phyloP scores from a whole-genome alignment of 2,888 invertebrate genomes.

The Abrostola triplasia region DNA sequence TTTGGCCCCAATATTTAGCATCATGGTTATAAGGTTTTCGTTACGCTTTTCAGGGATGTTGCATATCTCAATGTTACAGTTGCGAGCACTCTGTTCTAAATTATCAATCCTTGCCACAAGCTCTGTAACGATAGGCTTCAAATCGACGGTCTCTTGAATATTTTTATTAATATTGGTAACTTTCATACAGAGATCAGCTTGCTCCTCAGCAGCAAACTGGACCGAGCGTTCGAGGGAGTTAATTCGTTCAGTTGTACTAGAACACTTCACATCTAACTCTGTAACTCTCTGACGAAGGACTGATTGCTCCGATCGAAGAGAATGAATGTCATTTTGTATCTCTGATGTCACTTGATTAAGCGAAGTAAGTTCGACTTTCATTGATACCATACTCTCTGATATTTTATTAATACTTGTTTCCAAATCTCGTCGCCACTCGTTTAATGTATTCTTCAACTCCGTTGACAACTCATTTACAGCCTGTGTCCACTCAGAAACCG shows the following conservation, averaged over 20 bases:
- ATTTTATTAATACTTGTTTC: background rate
- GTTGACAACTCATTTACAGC: background rate
- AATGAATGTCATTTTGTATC: conserved; percentile 1
- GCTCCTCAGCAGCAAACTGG: background rate
- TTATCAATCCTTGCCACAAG: background rate
- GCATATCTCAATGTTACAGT: conserved; percentile 9
- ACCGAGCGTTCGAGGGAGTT: background rate
- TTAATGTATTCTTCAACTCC: conserved; percentile 1
- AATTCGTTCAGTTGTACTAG: background rate
- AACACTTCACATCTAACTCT: background rate
- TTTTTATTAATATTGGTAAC: background rate
- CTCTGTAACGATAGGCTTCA: background rate
- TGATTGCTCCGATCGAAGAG: conserved; percentile 3
- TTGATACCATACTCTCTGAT: background rate
- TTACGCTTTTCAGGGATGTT: background rate
- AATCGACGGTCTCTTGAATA: background rate
- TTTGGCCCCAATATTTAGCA: background rate
- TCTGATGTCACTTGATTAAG: conserved; percentile 1
- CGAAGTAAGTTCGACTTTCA: background rate
- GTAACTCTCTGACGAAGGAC: background rate
- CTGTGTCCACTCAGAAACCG: conserved; percentile 1
- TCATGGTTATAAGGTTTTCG: background rate
- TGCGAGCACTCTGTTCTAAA: background rate
- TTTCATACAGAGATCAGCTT: background rate
- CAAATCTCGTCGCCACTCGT: conserved; percentile 3